These are phyloP conservation scores for Hestina assimilis DNA, from an alignment of 1,140 invertebrate species.

Conservation along the genomic window DNA sequence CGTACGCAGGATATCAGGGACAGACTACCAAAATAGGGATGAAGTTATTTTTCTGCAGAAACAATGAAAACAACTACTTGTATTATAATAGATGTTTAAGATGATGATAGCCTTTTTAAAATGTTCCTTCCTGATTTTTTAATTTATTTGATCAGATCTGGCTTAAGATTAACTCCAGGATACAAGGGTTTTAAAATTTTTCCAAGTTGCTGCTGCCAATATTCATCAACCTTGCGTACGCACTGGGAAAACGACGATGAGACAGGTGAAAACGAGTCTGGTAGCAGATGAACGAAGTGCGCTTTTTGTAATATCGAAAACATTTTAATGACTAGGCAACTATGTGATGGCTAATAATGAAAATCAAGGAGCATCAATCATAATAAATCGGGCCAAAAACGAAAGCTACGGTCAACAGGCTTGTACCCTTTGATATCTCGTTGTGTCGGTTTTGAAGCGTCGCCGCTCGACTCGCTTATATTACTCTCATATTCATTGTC, in stretches of 20 bases:
- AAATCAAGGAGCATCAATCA: constrained; percentile 59
- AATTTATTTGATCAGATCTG: no score
- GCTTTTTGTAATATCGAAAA: background rate
- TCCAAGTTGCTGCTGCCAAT: no score
- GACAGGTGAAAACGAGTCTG: constrained; percentile 7
- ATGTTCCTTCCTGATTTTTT: no score
- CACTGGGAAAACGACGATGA: background rate
- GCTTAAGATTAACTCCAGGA: no score
- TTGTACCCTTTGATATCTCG: constrained; percentile 71
- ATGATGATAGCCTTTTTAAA: no score
- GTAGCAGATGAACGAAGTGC: background rate
- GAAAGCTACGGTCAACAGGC: constrained; percentile 64
- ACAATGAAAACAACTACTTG: no score
- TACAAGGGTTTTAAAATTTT: no score
- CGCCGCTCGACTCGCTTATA: constrained; percentile 75
- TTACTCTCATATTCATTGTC: constrained; percentile 77
- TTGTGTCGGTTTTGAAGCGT: constrained; percentile 72
- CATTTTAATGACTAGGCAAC: background rate
- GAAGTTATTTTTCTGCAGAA: no score
- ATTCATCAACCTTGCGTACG: background rate
- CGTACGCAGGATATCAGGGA: no score
- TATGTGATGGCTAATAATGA: constrained; percentile 33
- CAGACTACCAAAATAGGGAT: no score
- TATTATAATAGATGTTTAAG: no score
- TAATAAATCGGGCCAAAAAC: constrained; percentile 60